These are phyloP conservation scores for Bubo bubo DNA, from an alignment of 2,113 vertebrate genomes.

Conservation along the genomic window DNA sequence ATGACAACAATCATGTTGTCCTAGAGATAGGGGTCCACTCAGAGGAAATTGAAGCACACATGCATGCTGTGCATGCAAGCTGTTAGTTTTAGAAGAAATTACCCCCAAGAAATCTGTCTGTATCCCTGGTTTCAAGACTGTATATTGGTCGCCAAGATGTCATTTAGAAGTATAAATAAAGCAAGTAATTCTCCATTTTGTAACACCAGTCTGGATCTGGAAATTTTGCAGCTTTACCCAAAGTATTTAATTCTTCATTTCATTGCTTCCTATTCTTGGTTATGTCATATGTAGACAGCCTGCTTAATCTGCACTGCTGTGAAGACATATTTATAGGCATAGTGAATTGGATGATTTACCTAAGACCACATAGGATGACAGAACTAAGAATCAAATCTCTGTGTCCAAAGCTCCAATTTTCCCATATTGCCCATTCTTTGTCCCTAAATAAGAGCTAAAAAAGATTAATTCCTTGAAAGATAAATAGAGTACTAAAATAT, in stretches of 20 bases:
- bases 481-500: not conserved
- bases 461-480: not conserved
- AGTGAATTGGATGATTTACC: not conserved
- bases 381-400: not conserved
- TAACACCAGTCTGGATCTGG: not conserved
- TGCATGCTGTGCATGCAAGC: not conserved
- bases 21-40: not conserved
- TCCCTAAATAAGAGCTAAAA: not conserved
- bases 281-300: not conserved
- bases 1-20: not conserved
- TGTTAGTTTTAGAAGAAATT: not conserved
- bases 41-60: not conserved
- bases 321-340: not conserved
- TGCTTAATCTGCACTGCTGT: not conserved
- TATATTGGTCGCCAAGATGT: not conserved
- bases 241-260: not conserved
- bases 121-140: not conserved
- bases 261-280: not conserved
- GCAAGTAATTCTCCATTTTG: not conserved
- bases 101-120: not conserved
- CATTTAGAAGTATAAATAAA: not conserved
- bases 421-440: not conserved
- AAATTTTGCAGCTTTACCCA: not conserved
- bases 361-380: not conserved
- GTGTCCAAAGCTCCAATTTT: not conserved